Conservation (phyloP, 2,888 invertebrate genomes). For the Molanna angustata region DNA sequence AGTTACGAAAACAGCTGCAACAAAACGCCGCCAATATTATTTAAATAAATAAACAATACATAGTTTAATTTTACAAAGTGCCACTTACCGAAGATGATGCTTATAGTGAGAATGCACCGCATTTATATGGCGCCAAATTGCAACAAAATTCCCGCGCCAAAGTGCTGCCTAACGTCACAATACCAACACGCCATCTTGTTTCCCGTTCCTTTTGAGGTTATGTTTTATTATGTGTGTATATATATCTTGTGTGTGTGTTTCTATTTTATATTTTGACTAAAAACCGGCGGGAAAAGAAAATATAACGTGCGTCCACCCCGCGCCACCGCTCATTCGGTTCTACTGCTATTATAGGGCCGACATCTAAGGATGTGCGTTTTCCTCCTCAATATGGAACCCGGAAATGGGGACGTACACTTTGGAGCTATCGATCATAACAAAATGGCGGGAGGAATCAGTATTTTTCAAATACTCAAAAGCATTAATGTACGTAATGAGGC, state of each 20-base stretch:
- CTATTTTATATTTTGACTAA: neutral
- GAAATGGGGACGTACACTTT: no score
- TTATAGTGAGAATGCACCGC: neutral
- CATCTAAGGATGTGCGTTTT: conserved; percentile 30
- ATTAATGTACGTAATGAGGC: no score
- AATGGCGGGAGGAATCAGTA: no score
- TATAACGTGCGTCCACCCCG: conserved; percentile 34
- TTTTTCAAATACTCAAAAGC: no score
- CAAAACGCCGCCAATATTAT: no score
- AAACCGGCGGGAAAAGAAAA: neutral
- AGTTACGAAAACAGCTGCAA: no score
- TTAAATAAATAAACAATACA: no score
- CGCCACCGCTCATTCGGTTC: conserved; percentile 32
- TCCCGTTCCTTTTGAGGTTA: conserved; percentile 14
- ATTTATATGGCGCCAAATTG: conserved; percentile 5
- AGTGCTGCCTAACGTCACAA: conserved; percentile 10
- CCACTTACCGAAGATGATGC: conserved; percentile 15
- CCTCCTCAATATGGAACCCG: no score
- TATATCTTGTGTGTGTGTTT: neutral
- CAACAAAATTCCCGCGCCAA: conserved; percentile 7
- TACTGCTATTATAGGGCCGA: conserved; percentile 22
- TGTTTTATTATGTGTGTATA: conserved; percentile 19
- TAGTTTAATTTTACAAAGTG: no score
- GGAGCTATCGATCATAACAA: no score
- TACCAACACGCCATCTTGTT: conserved; percentile 19